Percentiles rank a stretch among this genome's conserved stretches.
Evolutionary conservation across 2,113 vertebrate genomes (phyloP).

Genomic region (Grallaria varia): DNA sequence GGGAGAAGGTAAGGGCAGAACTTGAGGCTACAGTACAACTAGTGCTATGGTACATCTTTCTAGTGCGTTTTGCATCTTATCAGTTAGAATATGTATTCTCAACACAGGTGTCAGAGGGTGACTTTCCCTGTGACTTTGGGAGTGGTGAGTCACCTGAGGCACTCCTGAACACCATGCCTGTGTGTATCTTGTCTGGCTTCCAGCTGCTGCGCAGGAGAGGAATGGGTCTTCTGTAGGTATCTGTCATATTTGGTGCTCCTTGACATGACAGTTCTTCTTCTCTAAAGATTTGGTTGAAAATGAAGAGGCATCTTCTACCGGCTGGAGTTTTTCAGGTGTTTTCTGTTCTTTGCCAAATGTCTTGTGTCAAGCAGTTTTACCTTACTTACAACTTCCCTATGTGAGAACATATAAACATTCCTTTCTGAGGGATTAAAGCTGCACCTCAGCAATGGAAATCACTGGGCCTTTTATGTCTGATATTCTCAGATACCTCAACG

Average conservation of each 20-base stretch:
- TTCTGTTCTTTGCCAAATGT: neutral
- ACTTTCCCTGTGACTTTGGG: neutral
- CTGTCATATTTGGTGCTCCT: neutral
- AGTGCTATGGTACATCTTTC: neutral
- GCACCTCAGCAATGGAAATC: neutral
- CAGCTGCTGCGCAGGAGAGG: neutral
- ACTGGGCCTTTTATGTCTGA: neutral
- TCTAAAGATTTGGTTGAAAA: neutral
- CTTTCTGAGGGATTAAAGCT: neutral
- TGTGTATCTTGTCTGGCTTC: fast-evolving
- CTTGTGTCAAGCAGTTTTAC: too few relatives aligned
- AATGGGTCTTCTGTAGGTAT: fast-evolving
- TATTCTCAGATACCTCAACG: neutral
- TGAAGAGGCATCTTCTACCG: neutral
- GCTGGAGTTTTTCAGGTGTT: neutral
- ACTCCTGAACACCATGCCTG: neutral
- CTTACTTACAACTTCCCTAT: neutral
- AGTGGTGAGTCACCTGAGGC: neutral
- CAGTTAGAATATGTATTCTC: neutral
- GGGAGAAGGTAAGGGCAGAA: neutral
- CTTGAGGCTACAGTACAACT: neutral
- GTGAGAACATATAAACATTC: neutral
- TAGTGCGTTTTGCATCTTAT: neutral
- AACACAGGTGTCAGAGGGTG: neutral
- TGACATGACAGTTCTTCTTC: neutral